A percentile compares a stretch with the other conserved stretches of the same genome.
These are phyloP conservation scores for Strigops habroptila DNA, from an alignment of 2,113 vertebrate species.

Conservation along the genomic window DNA sequence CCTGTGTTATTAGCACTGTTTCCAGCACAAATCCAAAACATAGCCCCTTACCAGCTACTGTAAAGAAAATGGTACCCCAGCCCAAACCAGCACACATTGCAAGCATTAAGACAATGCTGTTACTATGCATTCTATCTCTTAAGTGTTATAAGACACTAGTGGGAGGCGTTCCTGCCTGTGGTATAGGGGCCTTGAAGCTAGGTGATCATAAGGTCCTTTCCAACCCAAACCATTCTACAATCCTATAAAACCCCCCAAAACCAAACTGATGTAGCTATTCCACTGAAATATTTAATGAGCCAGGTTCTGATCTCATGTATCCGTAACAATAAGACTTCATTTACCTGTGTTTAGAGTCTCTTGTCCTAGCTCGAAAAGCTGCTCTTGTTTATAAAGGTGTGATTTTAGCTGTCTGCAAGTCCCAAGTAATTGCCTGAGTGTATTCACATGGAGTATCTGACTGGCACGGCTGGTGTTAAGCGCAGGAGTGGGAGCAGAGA, in stretches of 20 bases:
- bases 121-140: neutral
- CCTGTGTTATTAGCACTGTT: neutral
- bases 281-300: neutral
- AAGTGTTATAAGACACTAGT: neutral
- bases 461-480: neutral
- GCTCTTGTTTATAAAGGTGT: neutral
- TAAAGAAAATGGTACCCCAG: neutral
- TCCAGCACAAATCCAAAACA: neutral
- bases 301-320: neutral
- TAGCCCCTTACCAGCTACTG: neutral
- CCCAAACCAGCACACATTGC: neutral
- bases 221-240: neutral
- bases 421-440: fast-evolving
- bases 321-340: neutral
- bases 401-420: neutral
- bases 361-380: neutral
- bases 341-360: neutral
- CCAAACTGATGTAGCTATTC: neutral
- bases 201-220: neutral
- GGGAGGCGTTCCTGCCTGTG: neutral
- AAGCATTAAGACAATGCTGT: neutral
- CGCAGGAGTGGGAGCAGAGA: neutral
- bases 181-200: neutral
- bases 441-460: neutral
- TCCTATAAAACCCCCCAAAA: neutral